Evolutionary conservation across 2,113 vertebrate genomes (phyloP).

Genomic region (Baryphthengus martii): DNA sequence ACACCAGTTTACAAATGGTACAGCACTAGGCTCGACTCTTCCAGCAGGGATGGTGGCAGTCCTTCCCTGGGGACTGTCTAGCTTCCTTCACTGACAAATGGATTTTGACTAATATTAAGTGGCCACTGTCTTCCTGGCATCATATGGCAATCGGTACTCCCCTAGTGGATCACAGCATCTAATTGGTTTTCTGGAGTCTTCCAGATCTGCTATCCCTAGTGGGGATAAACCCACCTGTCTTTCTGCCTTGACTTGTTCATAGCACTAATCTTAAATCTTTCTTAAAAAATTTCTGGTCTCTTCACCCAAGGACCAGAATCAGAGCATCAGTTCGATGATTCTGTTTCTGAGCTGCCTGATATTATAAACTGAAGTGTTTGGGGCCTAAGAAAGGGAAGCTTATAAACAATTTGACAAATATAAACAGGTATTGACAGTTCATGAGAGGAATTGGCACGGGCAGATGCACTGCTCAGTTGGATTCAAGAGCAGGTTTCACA

Average conservation of each 20-base stretch:
- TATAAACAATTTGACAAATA: neutral
- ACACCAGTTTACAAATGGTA: neutral
- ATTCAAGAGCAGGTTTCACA: neutral
- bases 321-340: neutral
- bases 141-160: neutral
- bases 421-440: neutral
- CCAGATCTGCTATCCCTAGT: neutral
- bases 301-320: neutral
- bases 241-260: neutral
- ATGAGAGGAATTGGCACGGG: neutral
- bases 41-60: neutral
- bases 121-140: neutral
- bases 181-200: neutral
- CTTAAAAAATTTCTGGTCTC: neutral
- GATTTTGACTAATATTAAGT: neutral
- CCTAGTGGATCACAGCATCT: neutral
- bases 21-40: neutral
- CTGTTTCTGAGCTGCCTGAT: neutral
- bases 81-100: neutral
- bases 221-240: neutral
- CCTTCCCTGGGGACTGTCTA: neutral
- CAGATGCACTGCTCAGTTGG: neutral
- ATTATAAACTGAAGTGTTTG: neutral
- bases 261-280: neutral
- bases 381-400: neutral